Conservation (phyloP, 2,888 invertebrate species). For the Cephonodes hylas region DNA sequence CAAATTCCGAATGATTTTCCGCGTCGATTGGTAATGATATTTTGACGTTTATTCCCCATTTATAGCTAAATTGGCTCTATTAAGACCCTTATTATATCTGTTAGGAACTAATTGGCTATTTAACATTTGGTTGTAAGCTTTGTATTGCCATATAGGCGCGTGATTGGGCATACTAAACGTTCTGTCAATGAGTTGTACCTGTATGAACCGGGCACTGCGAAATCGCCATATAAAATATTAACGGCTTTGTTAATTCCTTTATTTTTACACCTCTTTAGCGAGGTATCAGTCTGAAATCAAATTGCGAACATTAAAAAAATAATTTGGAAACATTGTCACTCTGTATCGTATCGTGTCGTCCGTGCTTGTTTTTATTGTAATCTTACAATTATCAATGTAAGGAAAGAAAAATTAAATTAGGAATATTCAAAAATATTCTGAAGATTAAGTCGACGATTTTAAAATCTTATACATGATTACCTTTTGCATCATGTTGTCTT, state of each 20-base stretch:
- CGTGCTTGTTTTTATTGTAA: too few relatives aligned
- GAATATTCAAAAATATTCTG: too few relatives aligned
- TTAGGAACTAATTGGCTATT: not conserved
- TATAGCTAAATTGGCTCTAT: not conserved
- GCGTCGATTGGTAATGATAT: not conserved
- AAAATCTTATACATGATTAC: too few relatives aligned
- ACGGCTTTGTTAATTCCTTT: not conserved
- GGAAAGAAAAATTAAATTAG: too few relatives aligned
- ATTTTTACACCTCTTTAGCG: slow-evolving; percentile 4
- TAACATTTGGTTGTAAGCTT: slow-evolving; percentile 8
- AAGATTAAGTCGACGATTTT: too few relatives aligned
- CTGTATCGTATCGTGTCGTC: too few relatives aligned
- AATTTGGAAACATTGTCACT: not conserved
- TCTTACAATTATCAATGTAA: too few relatives aligned
- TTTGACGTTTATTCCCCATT: not conserved
- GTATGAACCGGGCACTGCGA: slow-evolving; percentile 2
- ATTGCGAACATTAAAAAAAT: not conserved
- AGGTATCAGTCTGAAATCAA: not conserved
- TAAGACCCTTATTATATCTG: not conserved
- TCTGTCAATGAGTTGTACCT: not conserved
- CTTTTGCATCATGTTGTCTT: too few relatives aligned
- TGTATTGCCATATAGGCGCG: not conserved
- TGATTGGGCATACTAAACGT: not conserved
- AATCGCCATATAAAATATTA: slow-evolving; percentile 6
- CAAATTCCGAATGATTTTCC: not conserved